Conservation (phyloP, 2,888 invertebrate species). For the Pherbina coryleti region DNA sequence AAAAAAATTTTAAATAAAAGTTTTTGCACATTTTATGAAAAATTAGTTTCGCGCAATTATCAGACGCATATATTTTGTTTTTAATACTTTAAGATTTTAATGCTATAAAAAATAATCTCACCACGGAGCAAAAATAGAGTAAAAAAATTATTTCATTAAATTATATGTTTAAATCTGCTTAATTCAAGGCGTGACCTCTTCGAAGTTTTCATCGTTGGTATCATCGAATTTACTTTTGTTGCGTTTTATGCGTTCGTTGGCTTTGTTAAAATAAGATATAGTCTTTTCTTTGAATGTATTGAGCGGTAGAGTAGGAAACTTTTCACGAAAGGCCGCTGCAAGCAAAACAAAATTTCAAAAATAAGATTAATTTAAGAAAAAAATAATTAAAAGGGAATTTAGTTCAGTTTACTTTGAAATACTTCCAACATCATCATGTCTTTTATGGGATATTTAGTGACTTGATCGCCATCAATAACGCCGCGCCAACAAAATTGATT, state of each 20-base stretch:
- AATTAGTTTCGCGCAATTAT: neutral
- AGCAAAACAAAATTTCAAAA: neutral
- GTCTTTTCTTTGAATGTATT: conserved; percentile 43
- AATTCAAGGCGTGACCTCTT: conserved; percentile 32
- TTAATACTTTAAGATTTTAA: neutral
- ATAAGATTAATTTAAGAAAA: neutral
- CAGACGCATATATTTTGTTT: neutral
- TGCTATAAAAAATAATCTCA: neutral
- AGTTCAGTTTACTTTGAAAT: conserved; percentile 39
- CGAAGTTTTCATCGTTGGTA: conserved; percentile 33
- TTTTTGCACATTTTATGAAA: too few relatives aligned
- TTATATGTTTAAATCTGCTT: neutral
- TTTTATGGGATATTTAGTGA: conserved; percentile 43
- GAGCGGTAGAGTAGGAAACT: conserved; percentile 36
- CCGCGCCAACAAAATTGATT: conserved; percentile 46
- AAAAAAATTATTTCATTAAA: neutral
- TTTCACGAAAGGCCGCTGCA: conserved; percentile 44
- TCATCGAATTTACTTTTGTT: conserved; percentile 21
- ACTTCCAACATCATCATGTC: conserved; percentile 43
- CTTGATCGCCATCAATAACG: conserved; percentile 39
- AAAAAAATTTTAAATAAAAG: too few relatives aligned
- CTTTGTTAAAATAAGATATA: conserved; percentile 42
- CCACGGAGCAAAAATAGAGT: neutral
- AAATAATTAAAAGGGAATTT: neutral
- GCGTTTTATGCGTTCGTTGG: conserved; percentile 43